A percentile compares a stretch with the other conserved stretches of the same genome.
Conservation (phyloP, 2,797 vertebrate species). For the Muscicapa comitata region DNA sequence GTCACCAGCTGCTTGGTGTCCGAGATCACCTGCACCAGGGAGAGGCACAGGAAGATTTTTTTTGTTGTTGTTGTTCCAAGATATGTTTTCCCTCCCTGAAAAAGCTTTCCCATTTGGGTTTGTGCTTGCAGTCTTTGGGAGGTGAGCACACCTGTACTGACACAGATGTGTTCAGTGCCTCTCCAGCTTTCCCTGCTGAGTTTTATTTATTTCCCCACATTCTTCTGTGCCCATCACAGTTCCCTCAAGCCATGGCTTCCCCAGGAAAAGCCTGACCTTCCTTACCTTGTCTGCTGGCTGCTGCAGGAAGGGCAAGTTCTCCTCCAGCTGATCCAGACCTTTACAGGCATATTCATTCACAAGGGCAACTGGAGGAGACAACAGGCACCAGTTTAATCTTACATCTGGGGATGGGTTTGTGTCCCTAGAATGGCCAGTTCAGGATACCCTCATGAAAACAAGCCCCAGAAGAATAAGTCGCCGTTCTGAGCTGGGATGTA, state of each 20-base stretch:
- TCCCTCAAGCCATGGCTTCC: not conserved
- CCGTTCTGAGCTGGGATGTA: not conserved
- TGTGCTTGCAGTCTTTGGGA: not conserved
- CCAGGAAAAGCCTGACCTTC: not conserved
- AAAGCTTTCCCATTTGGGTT: not conserved
- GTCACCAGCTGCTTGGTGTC: slow-evolving; percentile 74
- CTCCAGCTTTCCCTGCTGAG: not conserved
- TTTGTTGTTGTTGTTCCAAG: not conserved
- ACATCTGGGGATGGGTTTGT: not conserved
- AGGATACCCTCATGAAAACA: not conserved
- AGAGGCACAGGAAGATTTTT: not conserved
- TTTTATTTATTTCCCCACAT: not conserved
- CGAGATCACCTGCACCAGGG: slow-evolving; percentile 58
- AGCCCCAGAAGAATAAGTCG: not conserved
- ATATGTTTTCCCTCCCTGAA: not conserved
- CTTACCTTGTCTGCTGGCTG: slow-evolving; percentile 75
- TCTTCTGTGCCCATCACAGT: not conserved
- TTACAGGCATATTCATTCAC: slow-evolving; percentile 74
- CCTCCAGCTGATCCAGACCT: slow-evolving; percentile 75
- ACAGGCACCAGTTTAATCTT: not conserved
- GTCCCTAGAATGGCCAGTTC: not conserved
- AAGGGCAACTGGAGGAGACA: slow-evolving; percentile 54
- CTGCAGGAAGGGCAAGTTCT: slow-evolving; percentile 73
- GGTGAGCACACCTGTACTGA: not conserved
- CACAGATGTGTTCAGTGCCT: rapidly evolving